Evolutionary conservation across 2,888 invertebrate species (phyloP), one percentile per base, ranked within the genome.

Genomic region (Caenorhabditis becei): DNA sequence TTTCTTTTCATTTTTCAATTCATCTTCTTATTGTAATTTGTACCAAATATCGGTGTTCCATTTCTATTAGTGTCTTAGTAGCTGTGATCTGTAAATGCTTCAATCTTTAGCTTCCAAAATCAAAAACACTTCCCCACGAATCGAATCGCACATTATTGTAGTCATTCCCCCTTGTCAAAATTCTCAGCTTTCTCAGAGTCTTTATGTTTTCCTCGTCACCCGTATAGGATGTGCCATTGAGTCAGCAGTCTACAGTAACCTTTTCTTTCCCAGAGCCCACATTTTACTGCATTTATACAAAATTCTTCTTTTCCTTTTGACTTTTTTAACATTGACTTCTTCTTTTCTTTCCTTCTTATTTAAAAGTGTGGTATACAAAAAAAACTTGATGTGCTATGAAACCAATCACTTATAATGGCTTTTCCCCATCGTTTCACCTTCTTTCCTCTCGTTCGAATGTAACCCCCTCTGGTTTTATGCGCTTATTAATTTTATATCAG

Each of bases 401-500:
- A 53, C 24, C 4, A 35, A 44, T 47, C 32, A 49, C 63, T 56
- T 28, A 51, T 24, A 10, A 20, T 26, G 59, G 18, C 28, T 32
- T 32, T 28, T 32, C 5, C 14, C 20, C 35, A 3, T 23, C 1
- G 26, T 24, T 24, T 23, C 16, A 23, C 23, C 24, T n/a, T 10
- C 28, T 20, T 16, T 23, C 18, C 61, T n/a, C 23, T 14, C 14
- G 14, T 41, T 11, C 14, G 14, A 41, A 11, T 5, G 7, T 14
- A 14, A 11, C 41, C 41, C 14, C 14, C 2, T 41, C 63, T 72
- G 72, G 72, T 72, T 59, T 32, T 72, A 72, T 72, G 72, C 72
- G 72, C 65, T 72, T 72, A 72, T 72, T 72, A 56, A 47, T 65
- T 56, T 65, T 72, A 35, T 63, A 47, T 47, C 72, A 58, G 49